Conservation (phyloP, 2,113 vertebrate genomes). For the Cinclus mexicanus region DNA sequence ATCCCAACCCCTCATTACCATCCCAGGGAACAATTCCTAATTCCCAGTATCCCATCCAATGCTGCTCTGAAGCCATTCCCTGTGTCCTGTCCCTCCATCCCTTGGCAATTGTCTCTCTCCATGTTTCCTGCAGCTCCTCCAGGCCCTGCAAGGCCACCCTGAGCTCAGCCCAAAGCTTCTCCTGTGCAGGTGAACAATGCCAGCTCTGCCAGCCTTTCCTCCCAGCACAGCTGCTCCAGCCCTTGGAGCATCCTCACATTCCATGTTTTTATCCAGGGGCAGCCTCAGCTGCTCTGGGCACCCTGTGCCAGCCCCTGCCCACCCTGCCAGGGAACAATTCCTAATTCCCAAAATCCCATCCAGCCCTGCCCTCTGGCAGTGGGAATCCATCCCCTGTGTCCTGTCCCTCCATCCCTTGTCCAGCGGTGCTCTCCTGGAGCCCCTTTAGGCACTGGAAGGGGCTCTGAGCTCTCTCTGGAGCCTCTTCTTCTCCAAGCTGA, state of each 20-base stretch:
- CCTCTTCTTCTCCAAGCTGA: neutral
- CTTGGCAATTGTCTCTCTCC: no score
- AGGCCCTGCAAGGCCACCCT: no score
- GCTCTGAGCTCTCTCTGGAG: neutral
- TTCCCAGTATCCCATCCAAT: neutral
- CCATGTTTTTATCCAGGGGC: no score
- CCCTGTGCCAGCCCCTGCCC: neutral
- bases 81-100: no score
- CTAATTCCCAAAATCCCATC: neutral
- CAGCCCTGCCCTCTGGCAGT: neutral
- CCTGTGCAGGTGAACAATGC: no score
- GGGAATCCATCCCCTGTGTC: neutral
- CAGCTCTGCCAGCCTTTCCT: no score
- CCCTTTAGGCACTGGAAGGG: neutral
- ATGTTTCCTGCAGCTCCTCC: no score
- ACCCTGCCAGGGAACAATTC: neutral
- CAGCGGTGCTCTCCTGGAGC: neutral
- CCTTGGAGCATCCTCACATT: no score
- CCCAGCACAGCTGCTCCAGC: no score
- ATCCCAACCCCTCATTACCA: neutral
- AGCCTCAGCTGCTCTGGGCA: neutral
- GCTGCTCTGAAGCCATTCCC: no score
- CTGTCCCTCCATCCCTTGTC: rapidly evolving
- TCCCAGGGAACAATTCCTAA: neutral
- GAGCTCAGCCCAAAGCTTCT: no score